These are phyloP conservation scores for Microcebus tavaratra DNA, from an alignment of 2,113 vertebrate genomes.

Conservation along the genomic window DNA sequence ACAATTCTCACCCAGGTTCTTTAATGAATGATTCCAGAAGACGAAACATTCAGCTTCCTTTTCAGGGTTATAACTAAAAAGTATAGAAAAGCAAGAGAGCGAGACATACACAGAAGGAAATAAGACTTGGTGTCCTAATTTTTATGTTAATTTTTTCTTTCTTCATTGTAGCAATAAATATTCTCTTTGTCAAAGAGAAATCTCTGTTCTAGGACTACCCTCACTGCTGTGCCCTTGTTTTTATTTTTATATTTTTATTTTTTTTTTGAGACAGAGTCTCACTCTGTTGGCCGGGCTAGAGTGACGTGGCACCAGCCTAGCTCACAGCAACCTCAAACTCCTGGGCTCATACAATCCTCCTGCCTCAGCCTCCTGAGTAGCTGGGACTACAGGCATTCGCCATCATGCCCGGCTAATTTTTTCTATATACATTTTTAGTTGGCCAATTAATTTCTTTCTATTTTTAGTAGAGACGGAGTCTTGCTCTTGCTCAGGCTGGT, in stretches of 20 bases:
- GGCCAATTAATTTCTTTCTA: too few relatives aligned
- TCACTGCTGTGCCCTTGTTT: conserved; percentile 3
- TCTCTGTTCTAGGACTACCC: conserved; percentile 16
- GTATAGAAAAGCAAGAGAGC: background rate
- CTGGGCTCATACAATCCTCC: too few relatives aligned
- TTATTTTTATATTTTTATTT: conserved; percentile 48
- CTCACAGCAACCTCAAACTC: too few relatives aligned
- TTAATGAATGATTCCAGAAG: background rate
- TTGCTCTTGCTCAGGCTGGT: too few relatives aligned
- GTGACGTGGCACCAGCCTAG: too few relatives aligned
- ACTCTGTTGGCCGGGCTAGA: too few relatives aligned
- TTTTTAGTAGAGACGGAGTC: too few relatives aligned
- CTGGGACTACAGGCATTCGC: too few relatives aligned
- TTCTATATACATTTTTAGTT: too few relatives aligned
- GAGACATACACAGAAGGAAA: background rate
- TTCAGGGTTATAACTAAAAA: conserved; percentile 41
- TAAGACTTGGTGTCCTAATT: conserved; percentile 54
- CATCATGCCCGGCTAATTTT: too few relatives aligned
- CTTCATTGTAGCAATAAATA: conserved; percentile 47
- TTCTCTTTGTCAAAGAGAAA: conserved; percentile 22
- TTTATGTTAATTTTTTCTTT: conserved; percentile 32
- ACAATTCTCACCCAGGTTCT: background rate
- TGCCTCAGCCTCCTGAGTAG: too few relatives aligned
- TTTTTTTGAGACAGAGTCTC: background rate
- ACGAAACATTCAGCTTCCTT: conserved; percentile 8